Evolutionary conservation across 2,888 invertebrate species (phyloP).

Genomic region (Corbicula japonica): DNA sequence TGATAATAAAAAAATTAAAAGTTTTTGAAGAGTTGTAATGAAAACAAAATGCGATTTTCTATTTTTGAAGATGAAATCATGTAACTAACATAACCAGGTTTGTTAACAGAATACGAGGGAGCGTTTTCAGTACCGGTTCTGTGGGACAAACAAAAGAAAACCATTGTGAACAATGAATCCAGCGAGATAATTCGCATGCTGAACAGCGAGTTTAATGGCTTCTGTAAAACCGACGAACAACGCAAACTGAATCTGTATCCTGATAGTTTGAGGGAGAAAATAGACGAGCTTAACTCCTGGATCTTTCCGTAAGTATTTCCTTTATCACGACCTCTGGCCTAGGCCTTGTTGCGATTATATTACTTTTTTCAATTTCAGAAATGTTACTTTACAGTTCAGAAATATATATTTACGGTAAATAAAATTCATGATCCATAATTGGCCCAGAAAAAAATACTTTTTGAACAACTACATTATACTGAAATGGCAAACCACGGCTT

Average conservation of each 20-base stretch:
- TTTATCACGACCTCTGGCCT: too few relatives aligned
- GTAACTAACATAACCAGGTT: neutral
- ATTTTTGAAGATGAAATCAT: too few relatives aligned
- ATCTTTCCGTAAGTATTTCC: constrained; percentile 82
- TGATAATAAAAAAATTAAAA: neutral
- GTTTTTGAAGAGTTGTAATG: too few relatives aligned
- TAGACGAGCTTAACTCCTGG: constrained; percentile 82
- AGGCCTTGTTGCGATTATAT: too few relatives aligned
- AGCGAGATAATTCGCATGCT: constrained; percentile 85
- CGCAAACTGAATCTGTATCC: constrained; percentile 81
- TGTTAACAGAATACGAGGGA: constrained; percentile 77
- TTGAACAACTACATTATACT: too few relatives aligned
- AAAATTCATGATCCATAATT: too few relatives aligned
- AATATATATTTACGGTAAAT: too few relatives aligned
- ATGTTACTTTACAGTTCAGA: too few relatives aligned
- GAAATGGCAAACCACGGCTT: too few relatives aligned
- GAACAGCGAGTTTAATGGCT: constrained; percentile 83
- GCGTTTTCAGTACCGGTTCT: constrained; percentile 81
- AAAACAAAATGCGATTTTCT: too few relatives aligned
- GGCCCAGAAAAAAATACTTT: too few relatives aligned
- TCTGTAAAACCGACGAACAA: constrained; percentile 81
- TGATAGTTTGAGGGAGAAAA: constrained; percentile 70
- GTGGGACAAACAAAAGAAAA: constrained; percentile 82
- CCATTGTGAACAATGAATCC: constrained; percentile 84
- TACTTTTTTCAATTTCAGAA: too few relatives aligned